A percentile compares a stretch with the other conserved stretches of the same genome.
These are phyloP conservation scores for Rhinopomastus cyanomelas DNA, from an alignment of 2,113 vertebrate genomes.

Conservation along the genomic window DNA sequence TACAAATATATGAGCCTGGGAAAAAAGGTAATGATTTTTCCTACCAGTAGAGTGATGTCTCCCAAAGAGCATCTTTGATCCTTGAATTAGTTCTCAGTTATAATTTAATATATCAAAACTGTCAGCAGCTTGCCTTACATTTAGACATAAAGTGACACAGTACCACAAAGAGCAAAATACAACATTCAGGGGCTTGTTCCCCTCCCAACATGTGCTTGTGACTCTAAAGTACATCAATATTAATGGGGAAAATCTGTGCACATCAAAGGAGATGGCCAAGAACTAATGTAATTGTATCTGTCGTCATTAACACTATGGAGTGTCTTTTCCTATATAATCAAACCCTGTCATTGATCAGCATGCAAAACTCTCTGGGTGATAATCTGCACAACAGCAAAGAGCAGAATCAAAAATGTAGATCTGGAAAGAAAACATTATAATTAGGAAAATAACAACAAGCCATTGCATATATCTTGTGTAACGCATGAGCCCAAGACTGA, in stretches of 20 bases:
- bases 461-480: background rate
- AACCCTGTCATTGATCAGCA: background rate
- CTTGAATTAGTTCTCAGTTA: slow-evolving; percentile 77
- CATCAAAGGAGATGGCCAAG: slow-evolving; percentile 14
- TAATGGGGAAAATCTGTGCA: slow-evolving; percentile 15
- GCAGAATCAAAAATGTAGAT: background rate
- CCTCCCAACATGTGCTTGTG: background rate
- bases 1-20: slow-evolving; percentile 52
- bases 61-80: slow-evolving; percentile 77
- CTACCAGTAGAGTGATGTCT: slow-evolving; percentile 54
- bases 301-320: background rate
- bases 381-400: background rate
- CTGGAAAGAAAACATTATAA: background rate
- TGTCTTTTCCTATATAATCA: background rate
- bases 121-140: slow-evolving; percentile 43
- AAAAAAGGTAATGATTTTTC: slow-evolving; percentile 67
- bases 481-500: background rate
- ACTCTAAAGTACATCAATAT: slow-evolving; percentile 22
- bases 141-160: slow-evolving; percentile 37
- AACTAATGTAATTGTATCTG: slow-evolving; percentile 36
- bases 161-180: slow-evolving; percentile 54
- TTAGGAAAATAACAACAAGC: background rate
- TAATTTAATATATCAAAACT: slow-evolving; percentile 71
- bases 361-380: background rate
- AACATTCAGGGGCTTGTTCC: slow-evolving; percentile 2